Percentiles rank a stretch among this genome's conserved stretches.
These are phyloP conservation scores for Iphiclides podalirius DNA, from an alignment of 2,888 invertebrate genomes.

Conservation along the genomic window DNA sequence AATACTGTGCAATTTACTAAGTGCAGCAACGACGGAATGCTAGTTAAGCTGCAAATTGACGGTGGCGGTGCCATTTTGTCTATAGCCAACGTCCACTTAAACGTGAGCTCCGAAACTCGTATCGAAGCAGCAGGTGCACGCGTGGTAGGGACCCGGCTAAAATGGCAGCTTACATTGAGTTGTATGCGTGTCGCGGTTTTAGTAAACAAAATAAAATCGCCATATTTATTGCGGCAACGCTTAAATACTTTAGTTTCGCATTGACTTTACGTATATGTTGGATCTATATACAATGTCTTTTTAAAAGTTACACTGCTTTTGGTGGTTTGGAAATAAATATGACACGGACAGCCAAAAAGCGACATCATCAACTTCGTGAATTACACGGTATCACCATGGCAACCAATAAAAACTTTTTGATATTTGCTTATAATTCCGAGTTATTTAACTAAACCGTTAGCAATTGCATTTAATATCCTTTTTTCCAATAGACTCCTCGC, in stretches of 20 bases:
- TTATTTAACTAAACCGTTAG: too few relatives aligned
- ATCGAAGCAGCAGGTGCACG: slow-evolving; percentile 25
- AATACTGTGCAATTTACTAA: slow-evolving; percentile 6
- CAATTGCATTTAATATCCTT: too few relatives aligned
- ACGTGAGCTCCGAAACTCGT: slow-evolving; percentile 30
- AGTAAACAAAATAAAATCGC: slow-evolving; percentile 42
- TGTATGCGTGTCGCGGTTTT: slow-evolving; percentile 27
- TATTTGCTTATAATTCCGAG: too few relatives aligned
- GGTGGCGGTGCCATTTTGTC: slow-evolving; percentile 33
- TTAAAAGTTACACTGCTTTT: too few relatives aligned
- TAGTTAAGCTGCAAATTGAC: slow-evolving; percentile 17
- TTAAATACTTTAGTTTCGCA: neutral
- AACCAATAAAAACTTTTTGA: too few relatives aligned
- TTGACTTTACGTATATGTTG: too few relatives aligned
- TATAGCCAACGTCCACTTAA: slow-evolving; percentile 19
- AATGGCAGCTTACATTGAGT: slow-evolving; percentile 22
- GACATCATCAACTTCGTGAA: too few relatives aligned
- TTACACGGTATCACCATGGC: too few relatives aligned
- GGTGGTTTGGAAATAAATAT: too few relatives aligned
- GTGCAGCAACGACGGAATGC: slow-evolving; percentile 13
- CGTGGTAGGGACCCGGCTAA: slow-evolving; percentile 5
- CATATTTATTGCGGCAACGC: slow-evolving; percentile 33
- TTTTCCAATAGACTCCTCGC: too few relatives aligned
- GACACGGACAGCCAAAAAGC: too few relatives aligned
- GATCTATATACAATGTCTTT: too few relatives aligned